Evolutionary conservation across 2,113 vertebrate species (phyloP), one percentile per base, ranked within the genome.

Genomic region (Myrmecobius fasciatus): DNA sequence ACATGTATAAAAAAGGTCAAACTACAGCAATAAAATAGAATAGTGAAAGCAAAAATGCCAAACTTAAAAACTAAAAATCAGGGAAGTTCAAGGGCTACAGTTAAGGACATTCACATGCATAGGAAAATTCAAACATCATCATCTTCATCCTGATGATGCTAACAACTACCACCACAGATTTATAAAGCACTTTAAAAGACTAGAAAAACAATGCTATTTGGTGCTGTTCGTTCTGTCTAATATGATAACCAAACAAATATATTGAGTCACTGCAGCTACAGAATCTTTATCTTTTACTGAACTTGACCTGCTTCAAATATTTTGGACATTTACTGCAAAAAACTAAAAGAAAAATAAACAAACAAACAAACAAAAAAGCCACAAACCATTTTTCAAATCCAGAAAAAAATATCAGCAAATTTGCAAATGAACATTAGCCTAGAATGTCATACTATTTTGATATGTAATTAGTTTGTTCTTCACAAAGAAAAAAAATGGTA

Each of bases 361-460:
- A n/a, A n/a, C n/a, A n/a, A n/a, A n/a, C n/a, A n/a, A n/a, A n/a
- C n/a, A n/a, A n/a, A n/a, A n/a, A n/a, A n/a, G n/a, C n/a, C n/a
- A n/a, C n/a, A n/a, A 51, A n/a, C 36, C 43, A 43, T 95, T 7
- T 91, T 91, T 94, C 51, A 91, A 92, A 90, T 75, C 25, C 25
- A 89, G 3, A 1, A 67, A 52, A 47, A 28, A 31, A 31, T 6
- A 28, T 28, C 9, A 92, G 60, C 25, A 7, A 22, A 22, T 20
- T 91, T 93, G 36, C 49, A 96, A 25, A 53, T 67, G 12, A 89
- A 28, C 6, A 9, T 48, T 11, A 28, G n/a, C 25, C 26, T 0
- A 8, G 0, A 25, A 75, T 6, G 48, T 10, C 25, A 9, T 10
- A 52, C 3, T 91, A 6, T n/a, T 51, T 5, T 3, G 53, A 89